A percentile compares a stretch with the other conserved stretches of the same genome.
phyloP scores from a whole-genome alignment of 2,888 invertebrate genomes.

The Phalera bucephala region DNA sequence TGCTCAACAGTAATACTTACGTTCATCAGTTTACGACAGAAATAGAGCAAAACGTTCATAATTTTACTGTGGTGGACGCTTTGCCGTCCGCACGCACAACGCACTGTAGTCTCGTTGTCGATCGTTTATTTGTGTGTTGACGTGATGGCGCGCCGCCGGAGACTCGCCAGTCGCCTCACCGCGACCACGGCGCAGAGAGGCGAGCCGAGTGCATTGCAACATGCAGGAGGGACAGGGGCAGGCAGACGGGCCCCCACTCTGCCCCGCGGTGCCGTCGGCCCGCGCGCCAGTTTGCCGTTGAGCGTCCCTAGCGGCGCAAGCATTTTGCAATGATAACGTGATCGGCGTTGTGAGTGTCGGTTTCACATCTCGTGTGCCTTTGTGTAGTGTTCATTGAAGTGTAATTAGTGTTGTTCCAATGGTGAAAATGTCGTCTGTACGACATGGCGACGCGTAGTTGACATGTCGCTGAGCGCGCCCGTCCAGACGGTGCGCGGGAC shows the following conservation, averaged over 20 bases:
- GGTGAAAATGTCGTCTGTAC: conserved; percentile 54
- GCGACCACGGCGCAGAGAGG: conserved; percentile 45
- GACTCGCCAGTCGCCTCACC: conserved; percentile 43
- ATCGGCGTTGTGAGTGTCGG: conserved; percentile 50
- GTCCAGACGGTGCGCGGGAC: conserved; percentile 79
- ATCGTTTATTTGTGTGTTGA: conserved; percentile 38
- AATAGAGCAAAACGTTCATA: conserved; percentile 36
- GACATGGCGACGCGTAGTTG: conserved; percentile 76
- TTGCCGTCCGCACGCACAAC: conserved; percentile 9
- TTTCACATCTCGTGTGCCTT: conserved; percentile 61
- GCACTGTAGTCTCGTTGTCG: conserved; percentile 18
- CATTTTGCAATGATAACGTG: conserved; percentile 54
- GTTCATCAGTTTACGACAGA: conserved; percentile 25
- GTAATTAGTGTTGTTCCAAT: conserved; percentile 56
- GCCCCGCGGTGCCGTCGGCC: conserved; percentile 49
- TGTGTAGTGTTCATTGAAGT: conserved; percentile 64
- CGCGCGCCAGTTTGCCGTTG: conserved; percentile 74
- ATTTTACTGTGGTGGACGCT: conserved; percentile 16
- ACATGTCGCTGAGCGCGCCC: conserved; percentile 81
- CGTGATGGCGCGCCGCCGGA: conserved; percentile 34
- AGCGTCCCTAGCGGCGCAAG: conserved; percentile 77
- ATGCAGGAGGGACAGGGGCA: conserved; percentile 66
- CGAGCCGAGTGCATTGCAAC: conserved; percentile 71
- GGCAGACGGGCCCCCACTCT: conserved; percentile 71
- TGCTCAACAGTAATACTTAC: too few species aligned